Base-by-base conservation (phyloP, 1,140 invertebrate genomes). In the Nomia melanderi region DNA sequence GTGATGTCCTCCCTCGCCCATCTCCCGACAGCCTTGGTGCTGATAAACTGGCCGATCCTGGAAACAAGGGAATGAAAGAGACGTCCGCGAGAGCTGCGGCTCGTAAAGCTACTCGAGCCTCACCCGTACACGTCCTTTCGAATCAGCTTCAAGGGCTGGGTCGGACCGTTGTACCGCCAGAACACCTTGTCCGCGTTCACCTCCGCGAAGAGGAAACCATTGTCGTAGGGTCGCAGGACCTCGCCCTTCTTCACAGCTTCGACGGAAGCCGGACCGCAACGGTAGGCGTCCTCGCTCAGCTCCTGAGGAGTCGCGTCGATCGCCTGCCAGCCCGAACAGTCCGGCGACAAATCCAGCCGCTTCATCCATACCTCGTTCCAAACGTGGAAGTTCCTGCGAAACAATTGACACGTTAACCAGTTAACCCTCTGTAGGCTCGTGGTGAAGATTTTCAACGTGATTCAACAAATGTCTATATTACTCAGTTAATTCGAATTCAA, bases 341-440 rank as follows among this genome's bases (percentile, higher is more conserved):
- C 93, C 0, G 90, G 81, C 0, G 95, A 95, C 33, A 99, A 90
- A 91, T 99, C 98, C 1, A 96, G 94, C 27, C 98, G 93, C 64
- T 94, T 94, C 95, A 98, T 98, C 97, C 98, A 99, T 0, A 96
- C 96, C 91, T 99, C 98, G 90, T 97, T 97, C 98, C 98, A 99
- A 4, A 98, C 97, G 87, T 99, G 98, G 89, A 97, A 99, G 87
- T 98, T 98, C 95, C 94, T 94, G 71, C 0, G 17, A 36, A 36
- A 36, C 33, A 56, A n/a, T n/a, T n/a, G n/a, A n/a, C n/a, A n/a
- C n/a, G n/a, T n/a, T n/a, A n/a, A n/a, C n/a, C n/a, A n/a, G n/a
- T n/a, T n/a, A n/a, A n/a, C n/a, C n/a, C n/a, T n/a, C n/a, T n/a
- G n/a, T n/a, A n/a, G n/a, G n/a, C n/a, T n/a, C n/a, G n/a, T n/a